A percentile compares a stretch with the other conserved stretches of the same genome.
Conservation (phyloP, 2,888 invertebrate genomes). For the Bombylius discolor region DNA sequence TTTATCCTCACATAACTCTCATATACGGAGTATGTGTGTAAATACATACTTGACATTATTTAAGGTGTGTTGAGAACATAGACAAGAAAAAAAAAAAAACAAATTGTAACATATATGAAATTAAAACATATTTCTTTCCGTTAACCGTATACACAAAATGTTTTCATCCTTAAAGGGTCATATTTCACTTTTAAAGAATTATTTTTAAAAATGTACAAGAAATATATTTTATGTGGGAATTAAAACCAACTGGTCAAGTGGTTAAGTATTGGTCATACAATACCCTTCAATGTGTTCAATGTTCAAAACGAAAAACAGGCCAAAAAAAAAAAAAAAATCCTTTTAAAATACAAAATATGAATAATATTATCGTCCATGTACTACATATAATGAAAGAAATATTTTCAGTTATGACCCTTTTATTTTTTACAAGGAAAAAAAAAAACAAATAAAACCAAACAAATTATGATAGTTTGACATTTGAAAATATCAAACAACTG, state of each 20-base stretch:
- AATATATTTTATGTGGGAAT: constrained; percentile 4
- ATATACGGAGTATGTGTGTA: no score
- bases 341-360: no score
- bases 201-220: background rate
- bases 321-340: no score
- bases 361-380: no score
- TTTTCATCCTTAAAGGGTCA: constrained; percentile 2
- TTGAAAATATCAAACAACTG: constrained; percentile 6
- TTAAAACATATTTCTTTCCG: no score
- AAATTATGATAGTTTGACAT: constrained; percentile 4
- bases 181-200: constrained; percentile 1
- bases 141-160: background rate
- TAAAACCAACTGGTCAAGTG: constrained; percentile 6
- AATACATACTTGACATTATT: no score
- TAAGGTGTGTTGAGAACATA: no score
- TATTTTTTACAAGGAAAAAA: background rate
- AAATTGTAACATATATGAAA: no score
- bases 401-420: background rate
- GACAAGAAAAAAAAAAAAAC: no score
- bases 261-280: background rate
- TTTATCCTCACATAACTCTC: no score
- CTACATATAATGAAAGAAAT: no score
- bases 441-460: background rate
- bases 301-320: background rate
- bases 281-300: background rate